Evolutionary conservation across 2,113 vertebrate species (phyloP), one percentile per base, ranked within the genome.

Genomic region (Sturnira hondurensis): DNA sequence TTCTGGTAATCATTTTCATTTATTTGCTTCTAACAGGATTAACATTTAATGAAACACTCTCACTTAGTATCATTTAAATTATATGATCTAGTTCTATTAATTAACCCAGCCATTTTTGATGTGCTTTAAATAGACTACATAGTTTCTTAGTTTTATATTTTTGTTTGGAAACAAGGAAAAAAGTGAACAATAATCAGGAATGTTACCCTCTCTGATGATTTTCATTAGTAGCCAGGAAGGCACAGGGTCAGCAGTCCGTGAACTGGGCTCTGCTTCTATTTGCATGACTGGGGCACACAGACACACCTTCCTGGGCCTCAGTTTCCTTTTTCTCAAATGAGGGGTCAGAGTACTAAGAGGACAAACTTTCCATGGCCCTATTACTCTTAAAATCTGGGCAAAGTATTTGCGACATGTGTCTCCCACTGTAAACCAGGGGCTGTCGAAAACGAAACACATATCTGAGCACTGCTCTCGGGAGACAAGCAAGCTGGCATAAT

Each of bases 21-120:
- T 50, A 95, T 38, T 86, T 63, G 16, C 87, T 84, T 41, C 38
- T 67, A 86, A 73, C 11, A 52, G 5, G 17, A 41, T 61, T 94
- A 95, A 68, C 28, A 56, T 91, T 94, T 94, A 38, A 54, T 16
- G 82, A 82, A 82, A 33, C 52, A 82, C 13, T 94, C 16, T 43
- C 43, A 81, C 15, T 94, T 50, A 56, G 45, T 80, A n/a, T 54
- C 89, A 86, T 86, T 96, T 89, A 87, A 76, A 52, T 52, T 71
- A 81, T 47, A 31, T 91, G 89, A 95, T 31, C 78, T 88, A 41
- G 22, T 93, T 96, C 58, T 89, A 87, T 31, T 65, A 80, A 87
- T 31, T 65, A 80, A 38, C 33, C 24, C 14, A 61, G 54, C 2
- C 58, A 77, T 91, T 95, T 94, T 67, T 54, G 1, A 36, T 45